Evolutionary conservation across 2,113 vertebrate genomes (phyloP), one percentile per base, ranked within the genome.

Genomic region (Nicator chloris): DNA sequence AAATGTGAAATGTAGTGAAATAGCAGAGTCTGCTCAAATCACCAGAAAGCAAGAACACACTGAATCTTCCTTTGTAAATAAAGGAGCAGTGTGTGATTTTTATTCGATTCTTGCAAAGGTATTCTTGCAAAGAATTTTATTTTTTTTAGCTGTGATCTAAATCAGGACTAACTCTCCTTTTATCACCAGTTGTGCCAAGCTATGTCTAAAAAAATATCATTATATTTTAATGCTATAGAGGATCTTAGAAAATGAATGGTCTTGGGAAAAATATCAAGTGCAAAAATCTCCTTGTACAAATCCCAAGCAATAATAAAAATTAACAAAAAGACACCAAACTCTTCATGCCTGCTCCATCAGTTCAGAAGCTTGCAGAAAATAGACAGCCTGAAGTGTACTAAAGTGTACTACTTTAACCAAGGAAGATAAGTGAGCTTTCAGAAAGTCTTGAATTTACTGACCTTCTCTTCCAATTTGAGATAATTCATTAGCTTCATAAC

Each of bases 401-500:
- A 37, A 76, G 19, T 21, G 19, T 65, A 24, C 66, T 54, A 47
- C 65, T 92, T 92, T 87, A 77, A 51, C 13, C 54, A 47, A 85
- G 42, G 50, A 95, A 94, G 65, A 87, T 69, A 78, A 70, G 86
- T 57, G 61, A 82, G 49, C 47, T 93, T 86, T 90, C 79, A 86
- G 49, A 86, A 94, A 92, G 51, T 28, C 24, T 88, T 77, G 61
- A 72, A 70, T 95, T 93, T 94, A 85, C 45, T 91, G 83, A 93
- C 86, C 65, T 90, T 88, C 78, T 92, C 54, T 93, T 94, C 83
- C 80, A 87, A 73, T 93, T 82, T 79, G 59, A 96, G 27, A 30
- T 94, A 89, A 92, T 94, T 94, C 92, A 87, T 95, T 94, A 94
- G 30, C 40, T 93, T 92, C 53, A 69, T 79, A 89, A 82, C 86